Evolutionary conservation across 2,113 vertebrate species (phyloP), one percentile per base, ranked within the genome.

Genomic region (Hemichromis elongatus): DNA sequence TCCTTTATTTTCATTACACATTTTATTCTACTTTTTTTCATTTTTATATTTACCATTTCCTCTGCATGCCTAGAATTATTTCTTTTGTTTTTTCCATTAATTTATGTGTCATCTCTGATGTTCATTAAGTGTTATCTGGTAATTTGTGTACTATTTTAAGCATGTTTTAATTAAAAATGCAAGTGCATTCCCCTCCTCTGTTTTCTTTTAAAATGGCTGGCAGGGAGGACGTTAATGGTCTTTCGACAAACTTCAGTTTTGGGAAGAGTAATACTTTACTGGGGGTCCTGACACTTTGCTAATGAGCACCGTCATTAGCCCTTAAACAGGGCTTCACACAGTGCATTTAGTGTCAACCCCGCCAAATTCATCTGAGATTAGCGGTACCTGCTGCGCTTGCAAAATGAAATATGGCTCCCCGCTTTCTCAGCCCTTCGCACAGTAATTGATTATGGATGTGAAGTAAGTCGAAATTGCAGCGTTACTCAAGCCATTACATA

Each of bases 261-360:
- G 37, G 83, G 47, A 85, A 77, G 83, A 84, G 42, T 63, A 45
- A 89, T 86, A 47, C 63, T 79, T 91, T 70, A 83, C 81, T 45
- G 28, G 12, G 52, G 77, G 82, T 90, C 80, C 54, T 85, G 85
- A 85, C 89, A 91, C 84, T 77, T 61, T 80, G 82, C 82, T 90
- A 92, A 94, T 83, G 90, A 94, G 92, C 82, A 24, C 37, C 16
- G 14, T 78, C 81, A 56, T 92, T 89, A 88, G 75, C 81, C 61
- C 24, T 87, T 88, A 89, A 92, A 89, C 52, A 40, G 54, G 80
- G 77, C 35, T 53, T 79, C 47, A 79, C 82, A 66, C 21, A 30
- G 56, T 89, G 84, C 66, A 89, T 90, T 92, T 89, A 80, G 37
- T 85, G 79, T 83, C 57, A 84, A 78, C 75, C 21, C 35, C 63